Evolutionary conservation across 1,140 invertebrate species (phyloP).

Genomic region (Acromyrmex charruanus): DNA sequence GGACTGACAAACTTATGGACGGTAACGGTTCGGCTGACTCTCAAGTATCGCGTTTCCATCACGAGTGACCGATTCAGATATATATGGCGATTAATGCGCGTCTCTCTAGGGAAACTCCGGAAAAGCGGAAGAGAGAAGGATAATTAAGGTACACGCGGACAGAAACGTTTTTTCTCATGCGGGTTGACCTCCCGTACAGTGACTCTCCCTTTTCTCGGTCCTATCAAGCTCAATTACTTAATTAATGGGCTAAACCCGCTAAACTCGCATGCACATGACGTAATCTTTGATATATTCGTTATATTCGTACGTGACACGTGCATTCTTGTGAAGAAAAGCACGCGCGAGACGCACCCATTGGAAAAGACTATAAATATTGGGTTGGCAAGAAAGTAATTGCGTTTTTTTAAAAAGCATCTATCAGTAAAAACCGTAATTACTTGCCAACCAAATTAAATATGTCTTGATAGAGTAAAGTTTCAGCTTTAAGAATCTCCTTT

Average conservation of each 20-base stretch:
- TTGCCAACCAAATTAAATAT: too few relatives aligned
- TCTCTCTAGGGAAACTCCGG: conserved; percentile 44
- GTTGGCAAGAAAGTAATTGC: too few relatives aligned
- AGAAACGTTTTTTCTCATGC: conserved; percentile 74
- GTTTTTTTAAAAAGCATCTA: too few relatives aligned
- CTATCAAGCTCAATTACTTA: conserved; percentile 75
- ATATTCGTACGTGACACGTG: neutral
- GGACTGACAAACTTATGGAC: conserved; percentile 18
- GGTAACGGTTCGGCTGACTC: neutral
- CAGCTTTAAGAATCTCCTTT: too few relatives aligned
- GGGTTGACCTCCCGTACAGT: conserved; percentile 65
- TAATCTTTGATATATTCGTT: conserved; percentile 65
- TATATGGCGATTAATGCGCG: conserved; percentile 62
- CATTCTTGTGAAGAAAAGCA: neutral
- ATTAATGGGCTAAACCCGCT: conserved; percentile 71
- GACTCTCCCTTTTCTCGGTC: neutral
- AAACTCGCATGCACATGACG: conserved; percentile 70
- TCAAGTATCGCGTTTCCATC: conserved; percentile 23
- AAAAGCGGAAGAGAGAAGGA: neutral
- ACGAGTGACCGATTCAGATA: conserved; percentile 65
- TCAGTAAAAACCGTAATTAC: too few relatives aligned
- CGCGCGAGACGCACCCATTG: neutral
- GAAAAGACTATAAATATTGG: too few relatives aligned
- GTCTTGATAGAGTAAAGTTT: too few relatives aligned
- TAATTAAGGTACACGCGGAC: neutral